Percentiles rank a stretch among this genome's conserved stretches.
Evolutionary conservation across 2,888 invertebrate species (phyloP).

Genomic region (Drosophila mimica): DNA sequence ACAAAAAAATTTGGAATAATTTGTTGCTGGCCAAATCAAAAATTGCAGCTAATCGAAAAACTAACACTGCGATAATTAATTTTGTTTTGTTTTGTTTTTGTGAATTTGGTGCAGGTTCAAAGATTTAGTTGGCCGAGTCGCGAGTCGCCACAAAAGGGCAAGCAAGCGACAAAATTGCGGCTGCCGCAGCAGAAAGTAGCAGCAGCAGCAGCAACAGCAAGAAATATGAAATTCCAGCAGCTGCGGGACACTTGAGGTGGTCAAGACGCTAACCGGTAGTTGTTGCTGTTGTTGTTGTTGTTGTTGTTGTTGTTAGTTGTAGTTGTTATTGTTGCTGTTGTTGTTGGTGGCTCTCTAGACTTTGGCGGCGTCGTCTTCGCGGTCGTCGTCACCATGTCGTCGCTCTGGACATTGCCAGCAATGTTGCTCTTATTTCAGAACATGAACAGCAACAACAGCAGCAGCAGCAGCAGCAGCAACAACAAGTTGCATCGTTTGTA

Average conservation of each 20-base stretch:
- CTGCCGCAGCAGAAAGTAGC: conserved; percentile 13
- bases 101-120: conserved; percentile 54
- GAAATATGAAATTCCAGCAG: conserved; percentile 70
- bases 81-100: conserved; percentile 6
- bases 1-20: neutral
- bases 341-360: conserved; percentile 60
- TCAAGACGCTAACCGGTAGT: conserved; percentile 71
- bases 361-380: conserved; percentile 53
- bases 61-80: conserved; percentile 48
- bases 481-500: conserved; percentile 63
- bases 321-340: conserved; percentile 14
- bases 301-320: conserved; percentile 30
- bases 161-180: conserved; percentile 21
- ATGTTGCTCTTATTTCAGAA: conserved; percentile 78
- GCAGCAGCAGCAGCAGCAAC: conserved; percentile 40
- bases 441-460: conserved; percentile 52
- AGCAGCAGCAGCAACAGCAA: conserved; percentile 33
- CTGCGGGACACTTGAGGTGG: conserved; percentile 60
- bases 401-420: conserved; percentile 70
- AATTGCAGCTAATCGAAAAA: conserved; percentile 48
- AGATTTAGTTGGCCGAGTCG: conserved; percentile 23
- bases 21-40: conserved; percentile 36
- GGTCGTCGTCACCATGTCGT: conserved; percentile 70
- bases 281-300: conserved; percentile 42
- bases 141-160: conserved; percentile 63